Evolutionary conservation across 2,113 vertebrate species (phyloP).

Genomic region (Heterotis niloticus): DNA sequence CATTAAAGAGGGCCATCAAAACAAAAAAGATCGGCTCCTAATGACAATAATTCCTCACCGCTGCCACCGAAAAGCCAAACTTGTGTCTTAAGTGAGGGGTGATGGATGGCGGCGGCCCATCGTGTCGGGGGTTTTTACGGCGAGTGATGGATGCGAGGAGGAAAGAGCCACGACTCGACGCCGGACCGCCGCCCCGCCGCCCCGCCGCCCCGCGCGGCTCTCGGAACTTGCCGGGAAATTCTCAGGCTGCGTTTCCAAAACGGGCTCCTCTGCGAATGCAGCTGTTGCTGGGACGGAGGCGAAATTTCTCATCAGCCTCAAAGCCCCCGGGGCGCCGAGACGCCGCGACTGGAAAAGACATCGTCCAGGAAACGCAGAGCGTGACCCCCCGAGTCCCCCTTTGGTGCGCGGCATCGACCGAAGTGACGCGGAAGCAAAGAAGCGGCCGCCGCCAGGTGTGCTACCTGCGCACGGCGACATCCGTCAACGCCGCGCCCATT

Average conservation of each 20-base stretch:
- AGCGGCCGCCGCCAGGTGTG: constrained; percentile 24
- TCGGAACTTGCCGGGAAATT: constrained; percentile 32
- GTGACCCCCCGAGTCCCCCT: too few species aligned
- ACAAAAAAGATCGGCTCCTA: constrained; percentile 64
- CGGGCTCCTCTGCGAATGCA: constrained; percentile 42
- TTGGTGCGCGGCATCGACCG: too few species aligned
- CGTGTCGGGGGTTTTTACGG: constrained; percentile 51
- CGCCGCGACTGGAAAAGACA: too few species aligned
- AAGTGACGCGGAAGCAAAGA: neutral
- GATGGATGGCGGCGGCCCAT: constrained; percentile 54
- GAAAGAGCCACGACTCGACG: constrained; percentile 3
- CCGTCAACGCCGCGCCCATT: neutral
- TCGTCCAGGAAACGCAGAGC: too few species aligned
- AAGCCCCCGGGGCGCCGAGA: too few species aligned
- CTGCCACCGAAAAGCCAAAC: constrained; percentile 53
- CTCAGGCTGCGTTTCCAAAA: constrained; percentile 41
- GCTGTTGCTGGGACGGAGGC: too few species aligned
- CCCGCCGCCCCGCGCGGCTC: constrained; percentile 27
- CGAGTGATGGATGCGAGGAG: constrained; percentile 45
- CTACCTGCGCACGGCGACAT: neutral
- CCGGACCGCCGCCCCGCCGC: constrained; percentile 26
- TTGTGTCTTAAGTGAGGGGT: constrained; percentile 61
- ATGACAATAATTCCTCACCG: constrained; percentile 64
- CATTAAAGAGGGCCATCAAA: constrained; percentile 67
- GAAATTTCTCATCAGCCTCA: too few species aligned